A percentile compares a stretch with the other conserved stretches of the same genome.
phyloP scores from a whole-genome alignment of 23 tunicate species.

The Botrylloides violaceus region DNA sequence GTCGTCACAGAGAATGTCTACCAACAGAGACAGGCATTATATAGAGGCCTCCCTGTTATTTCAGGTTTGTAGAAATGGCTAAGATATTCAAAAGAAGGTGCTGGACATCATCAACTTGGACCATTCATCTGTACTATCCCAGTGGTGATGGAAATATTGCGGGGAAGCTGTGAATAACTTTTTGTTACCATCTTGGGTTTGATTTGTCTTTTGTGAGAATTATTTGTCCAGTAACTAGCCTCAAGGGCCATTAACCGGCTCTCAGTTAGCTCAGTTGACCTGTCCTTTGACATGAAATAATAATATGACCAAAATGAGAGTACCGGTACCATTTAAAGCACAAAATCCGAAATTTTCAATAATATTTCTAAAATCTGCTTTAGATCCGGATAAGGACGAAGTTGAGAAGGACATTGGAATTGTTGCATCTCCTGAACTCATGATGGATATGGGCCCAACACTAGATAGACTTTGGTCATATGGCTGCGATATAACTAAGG shows the following conservation, averaged over 20 bases:
- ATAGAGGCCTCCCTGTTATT: constrained; percentile 55
- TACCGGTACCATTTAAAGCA: too few species aligned
- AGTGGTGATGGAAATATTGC: background rate
- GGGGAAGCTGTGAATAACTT: background rate
- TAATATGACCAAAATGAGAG: too few species aligned
- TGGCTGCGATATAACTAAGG: constrained; percentile 56
- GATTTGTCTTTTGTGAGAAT: background rate
- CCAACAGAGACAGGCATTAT: constrained; percentile 76
- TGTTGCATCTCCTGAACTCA: constrained; percentile 58
- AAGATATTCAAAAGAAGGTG: background rate
- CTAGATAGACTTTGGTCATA: constrained; percentile 71
- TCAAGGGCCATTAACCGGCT: too few species aligned
- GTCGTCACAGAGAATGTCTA: constrained; percentile 93
- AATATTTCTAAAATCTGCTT: too few species aligned
- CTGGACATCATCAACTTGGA: background rate
- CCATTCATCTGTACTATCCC: background rate
- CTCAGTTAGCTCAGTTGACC: too few species aligned
- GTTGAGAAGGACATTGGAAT: constrained; percentile 30
- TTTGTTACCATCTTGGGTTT: background rate
- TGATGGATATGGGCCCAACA: constrained; percentile 77
- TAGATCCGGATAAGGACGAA: constrained; percentile 84
- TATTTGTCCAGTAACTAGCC: too few species aligned
- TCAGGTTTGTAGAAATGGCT: constrained; percentile 25
- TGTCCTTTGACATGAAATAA: too few species aligned
- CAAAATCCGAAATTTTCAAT: too few species aligned